Evolutionary conservation across 2,797 vertebrate species (phyloP).

Genomic region (Microctenopoma stevenorrisi): DNA sequence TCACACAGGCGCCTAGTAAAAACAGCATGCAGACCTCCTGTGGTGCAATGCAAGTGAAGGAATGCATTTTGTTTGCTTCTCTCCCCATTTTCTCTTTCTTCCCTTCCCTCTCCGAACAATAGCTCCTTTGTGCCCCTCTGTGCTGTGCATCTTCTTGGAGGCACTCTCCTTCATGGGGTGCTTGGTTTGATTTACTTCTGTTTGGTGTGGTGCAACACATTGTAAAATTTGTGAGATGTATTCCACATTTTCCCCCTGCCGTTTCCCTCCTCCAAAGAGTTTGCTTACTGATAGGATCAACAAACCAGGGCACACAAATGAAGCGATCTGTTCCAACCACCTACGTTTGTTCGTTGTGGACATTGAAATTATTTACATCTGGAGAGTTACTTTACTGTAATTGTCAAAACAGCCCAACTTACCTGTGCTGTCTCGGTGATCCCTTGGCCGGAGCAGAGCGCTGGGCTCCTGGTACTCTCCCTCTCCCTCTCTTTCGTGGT

Average conservation of each 20-base stretch:
- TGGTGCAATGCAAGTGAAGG: constrained; percentile 53
- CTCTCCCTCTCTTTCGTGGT: constrained; percentile 75
- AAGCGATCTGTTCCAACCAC: constrained; percentile 37
- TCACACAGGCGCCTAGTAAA: constrained; percentile 63
- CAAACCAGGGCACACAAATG: constrained; percentile 23
- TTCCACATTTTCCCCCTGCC: constrained; percentile 15
- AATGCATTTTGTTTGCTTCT: constrained; percentile 60
- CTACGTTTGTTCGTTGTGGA: constrained; percentile 11
- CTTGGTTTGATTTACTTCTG: constrained; percentile 63
- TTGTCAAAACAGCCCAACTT: background rate
- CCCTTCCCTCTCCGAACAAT: constrained; percentile 65
- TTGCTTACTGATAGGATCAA: constrained; percentile 43
- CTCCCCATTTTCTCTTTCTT: constrained; percentile 35
- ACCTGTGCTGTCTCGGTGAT: constrained; percentile 85
- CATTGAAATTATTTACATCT: constrained; percentile 26
- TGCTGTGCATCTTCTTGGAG: constrained; percentile 54
- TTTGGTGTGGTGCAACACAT: constrained; percentile 47
- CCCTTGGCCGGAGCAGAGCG: constrained; percentile 82
- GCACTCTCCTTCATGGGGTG: constrained; percentile 23
- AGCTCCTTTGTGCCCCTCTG: constrained; percentile 61
- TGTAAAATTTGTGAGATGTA: constrained; percentile 36
- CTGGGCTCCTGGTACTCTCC: constrained; percentile 91
- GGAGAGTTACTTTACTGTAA: constrained; percentile 23
- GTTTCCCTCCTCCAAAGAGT: constrained; percentile 20
- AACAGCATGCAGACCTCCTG: constrained; percentile 70